Conservation (phyloP, 1,140 invertebrate species). For the Pararge aegeria region DNA sequence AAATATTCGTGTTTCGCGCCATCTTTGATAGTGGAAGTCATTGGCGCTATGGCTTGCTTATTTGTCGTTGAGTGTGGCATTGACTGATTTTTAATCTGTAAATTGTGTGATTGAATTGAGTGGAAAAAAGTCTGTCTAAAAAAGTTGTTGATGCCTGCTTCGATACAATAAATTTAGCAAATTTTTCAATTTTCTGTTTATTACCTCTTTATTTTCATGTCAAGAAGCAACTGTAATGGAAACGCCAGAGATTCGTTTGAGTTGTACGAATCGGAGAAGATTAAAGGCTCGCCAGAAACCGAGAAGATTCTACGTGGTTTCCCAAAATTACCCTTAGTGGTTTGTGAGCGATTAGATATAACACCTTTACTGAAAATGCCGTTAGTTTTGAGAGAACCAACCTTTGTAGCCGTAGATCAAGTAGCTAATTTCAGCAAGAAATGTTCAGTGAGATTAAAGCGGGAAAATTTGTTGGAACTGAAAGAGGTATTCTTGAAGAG, state of each 20-base stretch:
- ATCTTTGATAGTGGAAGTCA: no score
- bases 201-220: constrained; percentile 38
- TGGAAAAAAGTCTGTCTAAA: no score
- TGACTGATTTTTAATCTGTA: no score
- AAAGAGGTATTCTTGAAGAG: constrained; percentile 24
- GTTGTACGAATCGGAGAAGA: constrained; percentile 7
- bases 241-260: constrained; percentile 7
- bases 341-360: constrained; percentile 46
- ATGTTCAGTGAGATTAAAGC: constrained; percentile 42
- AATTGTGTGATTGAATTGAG: no score
- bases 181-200: no score
- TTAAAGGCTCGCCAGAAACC: constrained; percentile 2
- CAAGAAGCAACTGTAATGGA: constrained; percentile 37
- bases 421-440: neutral
- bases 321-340: constrained; percentile 43
- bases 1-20: no score
- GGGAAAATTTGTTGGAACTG: constrained; percentile 43
- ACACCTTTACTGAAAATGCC: constrained; percentile 39
- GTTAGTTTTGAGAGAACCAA: constrained; percentile 6
- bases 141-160: no score
- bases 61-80: no score
- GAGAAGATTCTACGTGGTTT: constrained; percentile 48
- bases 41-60: no score
- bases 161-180: no score
- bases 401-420: neutral